Evolutionary conservation across 2,113 vertebrate species (phyloP).

Genomic region (Lepisosteus oculatus): DNA sequence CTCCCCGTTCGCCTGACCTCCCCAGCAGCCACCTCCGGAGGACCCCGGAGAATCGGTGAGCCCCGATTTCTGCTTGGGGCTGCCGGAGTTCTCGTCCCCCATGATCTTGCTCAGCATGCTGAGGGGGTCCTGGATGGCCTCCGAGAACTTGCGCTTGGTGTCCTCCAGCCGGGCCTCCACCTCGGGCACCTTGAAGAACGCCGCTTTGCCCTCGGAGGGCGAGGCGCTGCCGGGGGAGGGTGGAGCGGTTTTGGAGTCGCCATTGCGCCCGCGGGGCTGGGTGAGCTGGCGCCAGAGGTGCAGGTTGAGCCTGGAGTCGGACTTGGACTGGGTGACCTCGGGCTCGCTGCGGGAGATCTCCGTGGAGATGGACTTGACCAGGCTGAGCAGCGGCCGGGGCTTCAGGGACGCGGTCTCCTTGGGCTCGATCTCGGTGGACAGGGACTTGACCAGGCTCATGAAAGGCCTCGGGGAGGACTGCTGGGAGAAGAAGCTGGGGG

Average conservation of each 20-base stretch:
- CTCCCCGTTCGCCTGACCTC: slow-evolving; percentile 29
- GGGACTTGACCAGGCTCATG: slow-evolving; percentile 70
- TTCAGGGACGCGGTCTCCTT: slow-evolving; percentile 62
- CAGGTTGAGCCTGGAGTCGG: slow-evolving; percentile 75
- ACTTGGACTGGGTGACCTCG: slow-evolving; percentile 73
- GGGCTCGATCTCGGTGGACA: slow-evolving; percentile 69
- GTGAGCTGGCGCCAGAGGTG: slow-evolving; percentile 75
- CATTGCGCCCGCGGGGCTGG: slow-evolving; percentile 58
- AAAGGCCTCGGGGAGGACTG: slow-evolving; percentile 49
- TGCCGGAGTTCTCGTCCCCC: slow-evolving; percentile 65
- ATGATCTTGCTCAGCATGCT: slow-evolving; percentile 81
- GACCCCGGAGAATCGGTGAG: slow-evolving; percentile 31
- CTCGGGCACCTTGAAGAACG: slow-evolving; percentile 73
- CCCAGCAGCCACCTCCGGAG: slow-evolving; percentile 38
- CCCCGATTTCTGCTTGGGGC: slow-evolving; percentile 43
- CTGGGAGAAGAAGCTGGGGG: slow-evolving; percentile 51
- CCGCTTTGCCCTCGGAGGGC: slow-evolving; percentile 61
- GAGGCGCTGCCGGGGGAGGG: slow-evolving; percentile 69
- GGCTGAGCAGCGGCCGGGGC: slow-evolving; percentile 66
- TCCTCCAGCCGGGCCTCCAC: slow-evolving; percentile 73
- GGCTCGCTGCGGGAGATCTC: slow-evolving; percentile 71
- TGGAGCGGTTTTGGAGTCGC: slow-evolving; percentile 75
- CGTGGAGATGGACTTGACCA: slow-evolving; percentile 78
- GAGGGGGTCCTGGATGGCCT: slow-evolving; percentile 74
- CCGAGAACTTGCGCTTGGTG: slow-evolving; percentile 70